phyloP scores from a whole-genome alignment of 2,888 invertebrate genomes.

The Capitulum mitella region DNA sequence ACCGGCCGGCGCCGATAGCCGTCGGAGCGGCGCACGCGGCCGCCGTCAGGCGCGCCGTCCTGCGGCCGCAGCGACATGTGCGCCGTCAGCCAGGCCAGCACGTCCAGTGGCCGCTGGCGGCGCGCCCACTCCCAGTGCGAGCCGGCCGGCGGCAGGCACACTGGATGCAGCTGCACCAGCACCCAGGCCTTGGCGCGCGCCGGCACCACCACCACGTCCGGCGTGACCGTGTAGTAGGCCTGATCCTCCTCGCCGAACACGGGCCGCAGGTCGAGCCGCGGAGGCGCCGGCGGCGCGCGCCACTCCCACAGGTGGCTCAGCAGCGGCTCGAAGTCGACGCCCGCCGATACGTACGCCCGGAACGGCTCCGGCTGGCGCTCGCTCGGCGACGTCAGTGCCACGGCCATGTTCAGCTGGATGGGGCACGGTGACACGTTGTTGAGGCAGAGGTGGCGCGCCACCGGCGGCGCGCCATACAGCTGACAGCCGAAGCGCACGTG shows the following conservation, averaged over 20 bases:
- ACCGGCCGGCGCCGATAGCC: neutral
- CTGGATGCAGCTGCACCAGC: conserved; percentile 20
- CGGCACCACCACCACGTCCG: neutral
- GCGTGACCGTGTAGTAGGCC: conserved; percentile 13
- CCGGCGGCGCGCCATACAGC: conserved; percentile 1
- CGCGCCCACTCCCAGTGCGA: conserved; percentile 1
- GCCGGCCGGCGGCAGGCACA: conserved; percentile 14
- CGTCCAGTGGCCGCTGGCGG: conserved; percentile 6
- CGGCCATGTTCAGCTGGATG: conserved; percentile 26
- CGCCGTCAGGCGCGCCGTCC: neutral
- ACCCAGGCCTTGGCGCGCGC: conserved; percentile 15
- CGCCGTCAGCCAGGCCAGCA: conserved; percentile 14
- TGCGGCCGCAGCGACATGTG: neutral
- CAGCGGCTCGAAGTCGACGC: conserved; percentile 13
- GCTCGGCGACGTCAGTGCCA: neutral
- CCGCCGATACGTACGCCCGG: neutral
- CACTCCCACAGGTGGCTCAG: conserved; percentile 13
- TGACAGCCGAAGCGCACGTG: conserved; percentile 16
- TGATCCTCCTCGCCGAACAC: conserved; percentile 6
- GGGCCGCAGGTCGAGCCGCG: neutral
- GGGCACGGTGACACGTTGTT: conserved; percentile 22
- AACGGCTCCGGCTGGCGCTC: conserved; percentile 8
- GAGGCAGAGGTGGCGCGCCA: neutral
- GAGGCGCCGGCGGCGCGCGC: neutral
- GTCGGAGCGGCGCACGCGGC: neutral